Evolutionary conservation across 2,113 vertebrate genomes (phyloP).

Genomic region (Petaurus breviceps): DNA sequence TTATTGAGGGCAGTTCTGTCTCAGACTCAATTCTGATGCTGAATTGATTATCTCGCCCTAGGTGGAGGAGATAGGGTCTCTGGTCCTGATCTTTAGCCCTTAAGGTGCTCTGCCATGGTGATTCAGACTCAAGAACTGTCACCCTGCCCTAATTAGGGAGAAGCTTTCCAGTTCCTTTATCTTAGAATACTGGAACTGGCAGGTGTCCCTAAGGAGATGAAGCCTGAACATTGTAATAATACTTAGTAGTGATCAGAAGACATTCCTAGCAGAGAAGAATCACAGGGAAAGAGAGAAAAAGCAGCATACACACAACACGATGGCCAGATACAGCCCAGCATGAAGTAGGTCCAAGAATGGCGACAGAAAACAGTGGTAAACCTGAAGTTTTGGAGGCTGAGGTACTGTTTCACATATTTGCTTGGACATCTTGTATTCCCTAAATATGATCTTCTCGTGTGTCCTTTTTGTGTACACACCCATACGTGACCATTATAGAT

Average conservation of each 20-base stretch:
- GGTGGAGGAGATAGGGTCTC: not conserved
- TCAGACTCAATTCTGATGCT: not conserved
- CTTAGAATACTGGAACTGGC: not conserved
- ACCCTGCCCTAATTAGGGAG: no score
- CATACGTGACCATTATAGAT: not conserved
- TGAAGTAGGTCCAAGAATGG: not conserved
- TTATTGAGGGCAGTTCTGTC: not conserved
- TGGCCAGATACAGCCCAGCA: not conserved
- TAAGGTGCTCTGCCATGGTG: not conserved
- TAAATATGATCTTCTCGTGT: not conserved
- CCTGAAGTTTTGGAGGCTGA: not conserved
- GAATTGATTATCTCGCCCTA: not conserved
- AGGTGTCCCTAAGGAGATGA: not conserved
- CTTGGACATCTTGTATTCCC: not conserved
- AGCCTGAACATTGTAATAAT: not conserved
- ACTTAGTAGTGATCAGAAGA: not conserved
- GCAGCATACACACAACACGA: not conserved
- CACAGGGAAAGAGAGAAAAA: not conserved
- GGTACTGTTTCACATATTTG: not conserved
- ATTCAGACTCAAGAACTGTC: not conserved
- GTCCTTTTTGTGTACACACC: not conserved
- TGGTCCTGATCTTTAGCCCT: not conserved
- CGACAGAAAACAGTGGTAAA: not conserved
- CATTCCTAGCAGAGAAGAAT: not conserved
- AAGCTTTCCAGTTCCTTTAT: not conserved